Conservation (phyloP, 2,888 invertebrate genomes). For the Andrena camellia region DNA sequence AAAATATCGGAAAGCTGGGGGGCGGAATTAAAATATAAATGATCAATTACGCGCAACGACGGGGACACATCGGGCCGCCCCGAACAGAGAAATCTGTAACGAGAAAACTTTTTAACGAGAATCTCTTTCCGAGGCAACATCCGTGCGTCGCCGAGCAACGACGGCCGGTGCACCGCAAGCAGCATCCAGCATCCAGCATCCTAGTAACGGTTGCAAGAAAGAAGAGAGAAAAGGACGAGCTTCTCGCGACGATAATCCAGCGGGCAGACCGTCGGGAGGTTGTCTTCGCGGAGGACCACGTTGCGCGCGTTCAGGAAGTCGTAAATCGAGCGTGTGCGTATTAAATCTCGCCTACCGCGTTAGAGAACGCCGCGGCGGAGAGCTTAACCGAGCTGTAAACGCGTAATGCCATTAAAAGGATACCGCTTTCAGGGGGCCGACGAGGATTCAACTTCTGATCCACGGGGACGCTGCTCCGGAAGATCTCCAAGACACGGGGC, state of each 20-base stretch:
- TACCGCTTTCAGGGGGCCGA: conserved; percentile 47
- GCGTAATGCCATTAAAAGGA: conserved; percentile 72
- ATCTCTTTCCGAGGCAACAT: conserved; percentile 13
- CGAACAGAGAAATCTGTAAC: conserved; percentile 29
- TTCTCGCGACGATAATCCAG: conserved; percentile 33
- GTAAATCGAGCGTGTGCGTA: conserved; percentile 58
- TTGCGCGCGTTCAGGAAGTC: conserved; percentile 49
- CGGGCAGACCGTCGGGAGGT: conserved; percentile 44
- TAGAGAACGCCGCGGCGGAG: conserved; percentile 54
- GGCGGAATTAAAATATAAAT: conserved; percentile 24
- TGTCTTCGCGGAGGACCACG: conserved; percentile 30
- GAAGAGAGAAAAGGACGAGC: conserved; percentile 28
- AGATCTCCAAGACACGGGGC: conserved; percentile 17
- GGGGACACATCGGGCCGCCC: neutral
- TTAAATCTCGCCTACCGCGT: conserved; percentile 62
- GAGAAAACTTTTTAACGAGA: conserved; percentile 44
- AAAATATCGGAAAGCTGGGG: conserved; percentile 2
- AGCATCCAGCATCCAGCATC: conserved; percentile 1
- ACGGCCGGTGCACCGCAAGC: conserved; percentile 2
- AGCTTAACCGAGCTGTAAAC: conserved; percentile 67
- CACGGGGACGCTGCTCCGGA: conserved; percentile 15
- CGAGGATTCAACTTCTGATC: conserved; percentile 51
- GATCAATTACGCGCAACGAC: conserved; percentile 11
- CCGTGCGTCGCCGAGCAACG: conserved; percentile 9
- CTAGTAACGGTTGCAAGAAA: conserved; percentile 11